Percentiles rank a stretch among this genome's conserved stretches.
Evolutionary conservation across 2,888 invertebrate species (phyloP).

Genomic region (Teinopalpus imperialis): DNA sequence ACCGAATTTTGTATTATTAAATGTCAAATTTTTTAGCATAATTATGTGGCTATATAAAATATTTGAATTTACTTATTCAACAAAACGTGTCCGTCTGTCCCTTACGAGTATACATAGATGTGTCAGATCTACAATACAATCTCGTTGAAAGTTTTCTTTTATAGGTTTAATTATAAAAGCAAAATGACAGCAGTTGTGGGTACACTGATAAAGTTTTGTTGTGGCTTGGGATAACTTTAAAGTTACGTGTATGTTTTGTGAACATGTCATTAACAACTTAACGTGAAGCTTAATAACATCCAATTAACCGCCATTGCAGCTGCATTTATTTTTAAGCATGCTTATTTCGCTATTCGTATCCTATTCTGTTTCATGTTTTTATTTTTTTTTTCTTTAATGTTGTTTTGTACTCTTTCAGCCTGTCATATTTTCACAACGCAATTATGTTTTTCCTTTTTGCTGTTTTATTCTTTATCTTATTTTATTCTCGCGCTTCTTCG

Average conservation of each 20-base stretch:
- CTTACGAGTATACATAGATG: too few species aligned
- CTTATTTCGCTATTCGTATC: constrained; percentile 34
- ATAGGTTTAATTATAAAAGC: constrained; percentile 23
- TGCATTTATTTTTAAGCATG: constrained; percentile 60
- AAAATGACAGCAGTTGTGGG: constrained; percentile 54
- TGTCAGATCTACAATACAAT: too few species aligned
- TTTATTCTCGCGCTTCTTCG: constrained; percentile 52
- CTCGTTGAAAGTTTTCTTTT: not conserved
- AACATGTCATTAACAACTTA: constrained; percentile 51
- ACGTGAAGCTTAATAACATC: constrained; percentile 53
- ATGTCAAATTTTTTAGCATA: too few species aligned
- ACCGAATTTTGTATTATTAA: too few species aligned
- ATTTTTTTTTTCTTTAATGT: constrained; percentile 28
- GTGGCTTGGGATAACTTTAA: constrained; percentile 75
- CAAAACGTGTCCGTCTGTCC: too few species aligned
- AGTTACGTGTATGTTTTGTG: constrained; percentile 37
- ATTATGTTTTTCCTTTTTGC: constrained; percentile 31
- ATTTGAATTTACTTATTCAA: too few species aligned
- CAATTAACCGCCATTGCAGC: constrained; percentile 66
- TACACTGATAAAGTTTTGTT: constrained; percentile 69
- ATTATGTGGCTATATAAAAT: too few species aligned
- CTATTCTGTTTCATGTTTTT: constrained; percentile 29
- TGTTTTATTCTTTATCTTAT: constrained; percentile 34
- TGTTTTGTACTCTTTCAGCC: constrained; percentile 38
- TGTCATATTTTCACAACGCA: constrained; percentile 38